Percentiles rank a stretch among this genome's conserved stretches.
phyloP scores from a whole-genome alignment of 2,888 invertebrate species.

The Lagria hirta region DNA sequence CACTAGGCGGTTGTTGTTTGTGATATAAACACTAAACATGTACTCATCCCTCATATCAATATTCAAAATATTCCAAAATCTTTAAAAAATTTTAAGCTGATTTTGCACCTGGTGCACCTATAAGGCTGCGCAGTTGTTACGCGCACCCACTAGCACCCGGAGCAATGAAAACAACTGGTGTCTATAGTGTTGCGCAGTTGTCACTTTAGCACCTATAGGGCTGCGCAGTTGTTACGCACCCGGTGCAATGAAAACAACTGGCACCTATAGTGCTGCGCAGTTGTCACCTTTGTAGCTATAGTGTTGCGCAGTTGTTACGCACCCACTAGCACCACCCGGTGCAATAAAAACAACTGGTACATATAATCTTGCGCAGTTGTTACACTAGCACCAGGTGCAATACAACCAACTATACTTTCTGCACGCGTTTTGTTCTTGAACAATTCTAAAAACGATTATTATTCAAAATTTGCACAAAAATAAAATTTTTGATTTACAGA shows the following conservation, averaged over 20 bases:
- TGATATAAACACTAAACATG: constrained; percentile 26
- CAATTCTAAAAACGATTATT: too few species aligned
- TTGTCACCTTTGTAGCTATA: too few species aligned
- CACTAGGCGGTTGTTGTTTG: constrained; percentile 37
- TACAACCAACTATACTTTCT: constrained; percentile 8
- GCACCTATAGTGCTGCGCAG: too few species aligned
- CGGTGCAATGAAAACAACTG: too few species aligned
- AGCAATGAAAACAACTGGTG: constrained; percentile 12
- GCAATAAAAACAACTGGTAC: too few species aligned
- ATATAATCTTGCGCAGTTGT: too few species aligned
- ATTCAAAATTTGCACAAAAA: constrained; percentile 25
- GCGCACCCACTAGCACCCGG: constrained; percentile 19
- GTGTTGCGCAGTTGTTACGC: too few species aligned
- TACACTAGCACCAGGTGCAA: constrained; percentile 1
- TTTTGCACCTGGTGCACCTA: constrained; percentile 11
- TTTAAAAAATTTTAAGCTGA: constrained; percentile 8
- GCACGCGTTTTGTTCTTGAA: too few species aligned
- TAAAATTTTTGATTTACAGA: constrained; percentile 26
- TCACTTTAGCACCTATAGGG: too few species aligned
- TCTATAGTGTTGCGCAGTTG: not conserved
- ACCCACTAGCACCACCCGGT: too few species aligned
- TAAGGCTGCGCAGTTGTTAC: not conserved
- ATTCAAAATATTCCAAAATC: constrained; percentile 10
- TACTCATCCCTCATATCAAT: constrained; percentile 22
- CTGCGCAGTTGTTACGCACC: too few species aligned